Percentiles rank a stretch among this genome's conserved stretches.
These are phyloP conservation scores for Plestiodon gilberti DNA, from an alignment of 2,113 vertebrate genomes.

Conservation along the genomic window DNA sequence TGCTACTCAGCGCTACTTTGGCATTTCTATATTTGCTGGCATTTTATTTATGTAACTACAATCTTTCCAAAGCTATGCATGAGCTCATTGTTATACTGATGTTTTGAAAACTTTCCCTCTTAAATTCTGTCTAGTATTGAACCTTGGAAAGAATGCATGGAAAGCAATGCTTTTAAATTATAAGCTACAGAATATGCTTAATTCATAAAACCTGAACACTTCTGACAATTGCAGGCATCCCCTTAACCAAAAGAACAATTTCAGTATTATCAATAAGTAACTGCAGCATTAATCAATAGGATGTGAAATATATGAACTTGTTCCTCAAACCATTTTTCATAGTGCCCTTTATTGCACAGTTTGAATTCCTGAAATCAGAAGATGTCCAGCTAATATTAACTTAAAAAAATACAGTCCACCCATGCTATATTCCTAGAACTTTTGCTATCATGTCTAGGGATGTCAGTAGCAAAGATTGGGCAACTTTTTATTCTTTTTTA, in stretches of 20 bases:
- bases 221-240: not conserved
- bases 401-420: not conserved
- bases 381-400: not conserved
- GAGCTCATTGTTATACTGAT: constrained; percentile 17
- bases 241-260: not conserved
- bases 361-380: not conserved
- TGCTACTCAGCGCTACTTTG: not conserved
- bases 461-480: no score
- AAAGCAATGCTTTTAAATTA: not conserved
- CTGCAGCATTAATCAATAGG: not conserved
- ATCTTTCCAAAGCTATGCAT: not conserved
- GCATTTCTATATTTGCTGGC: not conserved
- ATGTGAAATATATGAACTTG: not conserved
- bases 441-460: not conserved
- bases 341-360: not conserved
- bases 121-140: not conserved
- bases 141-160: constrained; percentile 12
- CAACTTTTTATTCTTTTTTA: not conserved
- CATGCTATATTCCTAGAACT: not conserved
- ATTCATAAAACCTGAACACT: not conserved
- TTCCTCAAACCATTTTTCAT: not conserved
- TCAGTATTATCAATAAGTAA: not conserved
- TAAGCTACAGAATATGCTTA: not conserved
- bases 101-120: not conserved
- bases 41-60: constrained; percentile 6